Percentiles rank a stretch among this genome's conserved stretches.
phyloP scores from a whole-genome alignment of 2,797 vertebrate species.

The Vipera latastei region DNA sequence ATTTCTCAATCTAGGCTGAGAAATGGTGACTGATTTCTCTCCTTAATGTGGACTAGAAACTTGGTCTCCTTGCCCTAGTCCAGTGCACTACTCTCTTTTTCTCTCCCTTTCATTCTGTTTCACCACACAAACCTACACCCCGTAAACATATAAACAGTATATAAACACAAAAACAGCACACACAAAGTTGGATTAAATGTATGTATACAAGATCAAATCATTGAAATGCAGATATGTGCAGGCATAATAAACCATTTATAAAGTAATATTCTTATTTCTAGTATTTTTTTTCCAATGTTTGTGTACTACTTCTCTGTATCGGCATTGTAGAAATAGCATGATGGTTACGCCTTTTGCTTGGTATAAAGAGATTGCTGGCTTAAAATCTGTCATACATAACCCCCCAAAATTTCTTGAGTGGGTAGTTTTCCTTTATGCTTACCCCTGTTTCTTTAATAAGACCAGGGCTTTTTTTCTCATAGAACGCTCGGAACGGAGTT shows the following conservation, averaged over 20 bases:
- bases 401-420: neutral
- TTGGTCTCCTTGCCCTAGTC: neutral
- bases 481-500: too few species aligned
- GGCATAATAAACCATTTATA: neutral
- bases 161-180: neutral
- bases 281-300: neutral
- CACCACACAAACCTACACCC: too few species aligned
- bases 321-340: neutral
- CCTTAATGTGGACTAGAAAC: neutral
- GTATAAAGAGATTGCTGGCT: neutral
- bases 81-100: neutral
- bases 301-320: neutral
- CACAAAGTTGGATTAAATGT: neutral
- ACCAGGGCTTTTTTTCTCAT: too few species aligned
- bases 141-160: neutral
- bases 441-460: neutral
- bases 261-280: neutral
- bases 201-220: neutral
- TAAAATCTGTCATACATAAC: neutral
- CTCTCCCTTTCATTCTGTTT: too few species aligned
- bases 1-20: neutral
- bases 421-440: neutral
- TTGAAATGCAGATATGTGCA: neutral
- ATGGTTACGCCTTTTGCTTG: neutral
- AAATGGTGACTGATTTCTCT: neutral